Evolutionary conservation across 2,113 vertebrate genomes (phyloP).

Genomic region (Charina bottae): DNA sequence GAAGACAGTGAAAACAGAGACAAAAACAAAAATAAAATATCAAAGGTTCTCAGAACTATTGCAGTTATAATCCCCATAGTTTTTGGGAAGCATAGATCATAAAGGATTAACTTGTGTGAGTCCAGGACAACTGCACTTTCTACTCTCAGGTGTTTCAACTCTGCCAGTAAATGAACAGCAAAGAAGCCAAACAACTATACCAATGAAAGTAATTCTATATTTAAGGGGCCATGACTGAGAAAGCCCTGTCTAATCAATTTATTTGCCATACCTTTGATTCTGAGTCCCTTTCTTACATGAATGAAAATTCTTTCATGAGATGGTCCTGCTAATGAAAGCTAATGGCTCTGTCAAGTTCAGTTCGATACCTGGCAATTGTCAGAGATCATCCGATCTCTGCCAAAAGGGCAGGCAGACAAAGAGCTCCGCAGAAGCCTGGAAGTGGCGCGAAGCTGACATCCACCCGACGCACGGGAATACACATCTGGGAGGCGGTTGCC

Average conservation of each 20-base stretch:
- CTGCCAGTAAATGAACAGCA: neutral
- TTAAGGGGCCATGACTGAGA: neutral
- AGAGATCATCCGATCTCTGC: too few relatives aligned
- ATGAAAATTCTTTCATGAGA: neutral
- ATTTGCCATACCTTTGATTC: neutral
- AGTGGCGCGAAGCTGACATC: too few relatives aligned
- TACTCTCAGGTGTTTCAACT: neutral
- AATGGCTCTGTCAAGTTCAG: too few relatives aligned
- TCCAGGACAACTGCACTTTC: neutral
- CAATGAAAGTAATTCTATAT: neutral
- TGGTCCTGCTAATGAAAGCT: neutral
- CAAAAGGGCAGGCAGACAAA: too few relatives aligned
- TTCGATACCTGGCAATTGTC: too few relatives aligned
- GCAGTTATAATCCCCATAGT: neutral
- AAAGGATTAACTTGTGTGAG: neutral
- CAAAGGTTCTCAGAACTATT: neutral
- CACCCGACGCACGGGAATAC: too few relatives aligned
- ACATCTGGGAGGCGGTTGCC: too few relatives aligned
- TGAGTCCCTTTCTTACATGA: neutral
- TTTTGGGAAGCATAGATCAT: neutral
- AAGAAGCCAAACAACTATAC: neutral
- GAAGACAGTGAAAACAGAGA: neutral
- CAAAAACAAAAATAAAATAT: neutral
- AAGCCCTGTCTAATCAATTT: neutral
- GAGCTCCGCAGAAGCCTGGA: too few relatives aligned